Percentiles rank a stretch among this genome's conserved stretches.
Conservation (phyloP, 2,797 vertebrate genomes). For the Microtus agrestis region DNA sequence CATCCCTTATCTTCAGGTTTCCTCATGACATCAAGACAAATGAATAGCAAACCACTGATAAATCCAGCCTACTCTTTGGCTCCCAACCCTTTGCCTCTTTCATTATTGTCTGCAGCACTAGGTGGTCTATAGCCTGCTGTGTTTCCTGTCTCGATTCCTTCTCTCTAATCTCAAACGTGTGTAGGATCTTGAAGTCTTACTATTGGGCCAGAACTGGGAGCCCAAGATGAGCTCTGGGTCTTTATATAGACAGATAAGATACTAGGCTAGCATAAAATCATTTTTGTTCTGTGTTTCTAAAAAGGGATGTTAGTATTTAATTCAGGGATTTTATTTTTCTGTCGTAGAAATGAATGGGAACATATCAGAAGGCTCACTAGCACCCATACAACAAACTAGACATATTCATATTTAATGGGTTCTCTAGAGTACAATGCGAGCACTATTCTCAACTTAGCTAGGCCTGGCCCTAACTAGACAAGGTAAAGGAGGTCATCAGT, state of each 20-base stretch:
- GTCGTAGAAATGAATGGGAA: conserved; percentile 44
- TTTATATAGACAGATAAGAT: neutral
- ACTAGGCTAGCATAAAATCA: neutral
- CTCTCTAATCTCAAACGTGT: accelerated
- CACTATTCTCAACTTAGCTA: too few species aligned
- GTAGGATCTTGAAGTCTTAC: neutral
- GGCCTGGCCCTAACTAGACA: neutral
- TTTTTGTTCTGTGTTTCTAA: conserved; percentile 55
- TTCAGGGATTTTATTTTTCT: conserved; percentile 53
- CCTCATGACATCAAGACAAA: neutral
- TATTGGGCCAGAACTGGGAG: neutral
- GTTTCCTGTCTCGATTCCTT: neutral
- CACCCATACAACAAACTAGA: neutral
- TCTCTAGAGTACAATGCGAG: neutral
- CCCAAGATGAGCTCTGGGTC: neutral
- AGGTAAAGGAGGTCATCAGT: neutral
- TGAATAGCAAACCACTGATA: neutral
- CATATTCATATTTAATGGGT: neutral
- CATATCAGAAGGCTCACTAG: conserved; percentile 6
- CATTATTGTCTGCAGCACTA: neutral
- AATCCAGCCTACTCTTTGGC: neutral
- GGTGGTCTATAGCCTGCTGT: neutral
- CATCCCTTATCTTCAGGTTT: neutral
- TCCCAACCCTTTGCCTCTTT: neutral
- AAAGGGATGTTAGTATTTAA: conserved; percentile 67